phyloP scores from a whole-genome alignment of 1,140 invertebrate species.

The Spodoptera litura region DNA sequence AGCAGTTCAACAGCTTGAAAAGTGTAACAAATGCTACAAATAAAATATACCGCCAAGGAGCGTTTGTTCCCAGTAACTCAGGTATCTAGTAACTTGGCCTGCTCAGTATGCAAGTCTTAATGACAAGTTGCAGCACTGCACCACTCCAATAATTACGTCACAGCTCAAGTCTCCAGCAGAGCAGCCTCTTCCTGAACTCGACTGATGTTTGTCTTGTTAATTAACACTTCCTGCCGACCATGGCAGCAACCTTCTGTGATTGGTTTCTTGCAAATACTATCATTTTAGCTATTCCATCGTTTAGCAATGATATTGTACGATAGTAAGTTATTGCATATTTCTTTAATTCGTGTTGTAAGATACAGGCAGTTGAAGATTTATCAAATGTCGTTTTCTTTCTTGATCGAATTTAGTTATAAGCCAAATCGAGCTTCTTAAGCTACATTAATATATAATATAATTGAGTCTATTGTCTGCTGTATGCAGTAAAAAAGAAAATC shows the following conservation, averaged over 20 bases:
- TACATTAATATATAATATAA: no score
- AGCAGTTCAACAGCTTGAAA: no score
- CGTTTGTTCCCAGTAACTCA: not conserved
- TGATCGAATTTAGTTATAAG: not conserved
- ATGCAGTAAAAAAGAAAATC: not conserved
- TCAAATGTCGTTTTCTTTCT: no score
- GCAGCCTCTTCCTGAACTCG: not conserved
- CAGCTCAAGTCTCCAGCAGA: not conserved
- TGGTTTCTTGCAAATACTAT: not conserved
- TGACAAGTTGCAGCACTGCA: conserved; percentile 11
- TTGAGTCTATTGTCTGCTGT: no score
- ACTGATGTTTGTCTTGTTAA: conserved; percentile 6
- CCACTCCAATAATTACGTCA: not conserved
- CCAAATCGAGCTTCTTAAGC: no score
- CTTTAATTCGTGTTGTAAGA: no score
- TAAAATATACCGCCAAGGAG: not conserved
- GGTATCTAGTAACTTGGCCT: conserved; percentile 1
- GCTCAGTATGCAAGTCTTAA: conserved; percentile 11
- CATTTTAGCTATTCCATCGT: no score
- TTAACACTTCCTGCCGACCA: not conserved
- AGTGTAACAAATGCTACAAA: no score
- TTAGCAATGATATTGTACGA: no score
- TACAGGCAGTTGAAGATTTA: no score
- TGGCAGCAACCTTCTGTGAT: not conserved
- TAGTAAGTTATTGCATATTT: no score